Evolutionary conservation across 2,888 invertebrate genomes (phyloP).

Genomic region (Formica aserva): DNA sequence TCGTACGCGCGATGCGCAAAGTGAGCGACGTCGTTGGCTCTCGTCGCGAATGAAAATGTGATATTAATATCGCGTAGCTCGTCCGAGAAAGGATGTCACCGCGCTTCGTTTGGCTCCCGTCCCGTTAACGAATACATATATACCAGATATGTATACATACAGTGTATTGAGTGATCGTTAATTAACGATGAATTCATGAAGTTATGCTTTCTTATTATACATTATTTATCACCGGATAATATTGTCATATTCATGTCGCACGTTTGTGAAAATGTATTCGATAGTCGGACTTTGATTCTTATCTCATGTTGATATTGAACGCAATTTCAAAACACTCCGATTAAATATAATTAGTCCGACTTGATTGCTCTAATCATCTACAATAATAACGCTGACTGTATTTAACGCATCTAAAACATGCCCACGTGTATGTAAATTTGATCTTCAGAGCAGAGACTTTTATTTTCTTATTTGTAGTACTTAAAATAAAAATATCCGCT

Average conservation of each 20-base stretch:
- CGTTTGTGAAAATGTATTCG: not conserved
- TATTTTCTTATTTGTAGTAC: slow-evolving; percentile 18
- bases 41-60: slow-evolving; percentile 34
- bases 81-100: slow-evolving; percentile 35
- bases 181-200: not conserved
- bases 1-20: slow-evolving; percentile 5
- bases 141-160: not conserved
- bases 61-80: slow-evolving; percentile 22
- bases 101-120: slow-evolving; percentile 13
- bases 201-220: not conserved
- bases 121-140: slow-evolving; percentile 2
- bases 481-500: not conserved
- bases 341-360: not conserved
- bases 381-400: not conserved
- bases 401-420: not conserved
- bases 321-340: not conserved
- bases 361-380: not conserved
- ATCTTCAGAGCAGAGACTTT: not conserved
- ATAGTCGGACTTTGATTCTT: not conserved
- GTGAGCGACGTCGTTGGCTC: slow-evolving; percentile 1
- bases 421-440: not conserved
- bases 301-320: slow-evolving; percentile 2
- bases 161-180: not conserved
- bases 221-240: not conserved
- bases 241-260: not conserved